These are phyloP conservation scores for Octomys mimax DNA, from an alignment of 2,797 vertebrate species.

Conservation along the genomic window DNA sequence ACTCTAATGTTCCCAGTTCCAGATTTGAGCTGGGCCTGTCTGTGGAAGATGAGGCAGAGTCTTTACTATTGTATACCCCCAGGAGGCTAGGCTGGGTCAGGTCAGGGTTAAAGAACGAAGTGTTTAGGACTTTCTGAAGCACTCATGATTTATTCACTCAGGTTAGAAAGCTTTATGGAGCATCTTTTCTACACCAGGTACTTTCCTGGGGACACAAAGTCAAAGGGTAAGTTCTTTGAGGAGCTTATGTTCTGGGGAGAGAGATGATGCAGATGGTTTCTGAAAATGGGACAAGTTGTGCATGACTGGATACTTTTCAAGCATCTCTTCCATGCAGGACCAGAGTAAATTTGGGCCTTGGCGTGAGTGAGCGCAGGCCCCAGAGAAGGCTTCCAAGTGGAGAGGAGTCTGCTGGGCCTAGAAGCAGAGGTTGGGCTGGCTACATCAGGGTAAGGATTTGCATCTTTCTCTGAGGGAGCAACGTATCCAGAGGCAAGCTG, in stretches of 20 bases:
- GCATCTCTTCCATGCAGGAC: accelerated
- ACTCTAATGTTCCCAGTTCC: background rate
- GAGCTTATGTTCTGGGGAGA: background rate
- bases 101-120: background rate
- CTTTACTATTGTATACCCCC: background rate
- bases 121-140: background rate
- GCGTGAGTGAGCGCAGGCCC: background rate
- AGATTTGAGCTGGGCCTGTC: background rate
- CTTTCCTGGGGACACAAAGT: background rate
- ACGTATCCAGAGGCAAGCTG: background rate
- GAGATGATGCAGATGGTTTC: background rate
- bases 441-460: background rate
- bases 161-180: background rate
- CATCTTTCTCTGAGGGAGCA: background rate
- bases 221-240: background rate
- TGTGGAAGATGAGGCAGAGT: background rate
- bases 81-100: too few relatives aligned
- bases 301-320: too few relatives aligned
- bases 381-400: background rate
- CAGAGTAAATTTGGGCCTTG: too few relatives aligned
- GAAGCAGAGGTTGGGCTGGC: background rate
- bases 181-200: background rate
- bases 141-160: background rate
- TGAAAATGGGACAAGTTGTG: accelerated
- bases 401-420: too few relatives aligned